These are phyloP conservation scores for Gobio occitaniae DNA, from an alignment of 2,797 vertebrate genomes.

Conservation along the genomic window DNA sequence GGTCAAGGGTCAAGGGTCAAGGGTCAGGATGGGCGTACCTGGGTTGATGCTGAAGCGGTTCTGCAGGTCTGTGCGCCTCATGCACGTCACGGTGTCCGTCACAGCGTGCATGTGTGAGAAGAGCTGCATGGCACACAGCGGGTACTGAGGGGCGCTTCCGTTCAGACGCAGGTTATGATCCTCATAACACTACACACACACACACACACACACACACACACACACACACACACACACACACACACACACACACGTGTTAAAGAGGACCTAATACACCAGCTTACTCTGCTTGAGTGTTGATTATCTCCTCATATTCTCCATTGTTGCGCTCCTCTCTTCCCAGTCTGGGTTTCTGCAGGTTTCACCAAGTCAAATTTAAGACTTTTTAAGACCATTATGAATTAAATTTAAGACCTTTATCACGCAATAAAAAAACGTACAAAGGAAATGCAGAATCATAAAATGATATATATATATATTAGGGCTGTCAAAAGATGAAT, in stretches of 20 bases:
- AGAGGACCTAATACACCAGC: not conserved
- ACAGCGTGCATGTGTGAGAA: conserved; percentile 94
- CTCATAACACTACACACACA: conserved; percentile 15
- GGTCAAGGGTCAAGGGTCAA: no score
- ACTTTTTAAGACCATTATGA: no score
- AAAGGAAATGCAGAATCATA: no score
- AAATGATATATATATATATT: no score
- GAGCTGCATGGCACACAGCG: conserved; percentile 95
- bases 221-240: not conserved
- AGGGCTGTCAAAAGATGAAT: no score
- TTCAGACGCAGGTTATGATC: conserved; percentile 82
- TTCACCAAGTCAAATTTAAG: no score
- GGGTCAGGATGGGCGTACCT: conserved; percentile 70
- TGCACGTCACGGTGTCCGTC: conserved; percentile 91
- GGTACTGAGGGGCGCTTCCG: conserved; percentile 79
- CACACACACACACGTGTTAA: not conserved
- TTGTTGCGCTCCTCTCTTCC: no score
- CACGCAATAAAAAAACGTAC: no score
- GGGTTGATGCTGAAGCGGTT: conserved; percentile 87
- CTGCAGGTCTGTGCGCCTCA: conserved; percentile 89
- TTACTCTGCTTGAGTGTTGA: not conserved
- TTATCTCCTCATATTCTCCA: not conserved
- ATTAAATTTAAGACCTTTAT: no score
- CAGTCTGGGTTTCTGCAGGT: no score
- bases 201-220: not conserved